Base-by-base conservation (phyloP, 2,113 vertebrate species). In the Oplegnathus fasciatus region DNA sequence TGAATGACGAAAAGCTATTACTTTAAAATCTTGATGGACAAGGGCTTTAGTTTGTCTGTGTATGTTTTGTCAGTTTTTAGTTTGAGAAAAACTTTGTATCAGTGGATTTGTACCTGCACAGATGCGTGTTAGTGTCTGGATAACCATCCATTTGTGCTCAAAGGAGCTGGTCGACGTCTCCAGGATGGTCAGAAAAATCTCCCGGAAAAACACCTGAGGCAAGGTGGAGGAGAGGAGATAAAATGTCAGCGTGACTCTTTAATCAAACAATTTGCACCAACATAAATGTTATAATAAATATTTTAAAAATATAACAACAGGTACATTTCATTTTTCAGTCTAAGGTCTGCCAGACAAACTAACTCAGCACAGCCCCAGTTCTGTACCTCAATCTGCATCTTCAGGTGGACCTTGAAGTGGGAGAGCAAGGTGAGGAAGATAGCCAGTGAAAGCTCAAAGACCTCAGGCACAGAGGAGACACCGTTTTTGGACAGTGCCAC, bases 71-170 rank as follows among this genome's bases (percentile, higher is more conserved):
- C n/a, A n/a, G n/a, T n/a, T n/a, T 18, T 14, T 18, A 55, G 6
- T n/a, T 32, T 26, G 32, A 30, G 4, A 20, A 7, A 50, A 17
- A 32, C 26, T 2, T 42, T 28, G 2, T 4, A 20, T 50, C 2
- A 32, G 72, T 50, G 11, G n/a, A 42, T 42, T 4, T 18, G 18
- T 95, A 99, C 98, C 98, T 97, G 98, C 98, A 94, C 98, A 99
- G 93, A 99, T 99, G 87, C 98, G 97, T 2, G 98, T 99, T 74
- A 99, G 96, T 8, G 98, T 99, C 95, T 99, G 98, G 89, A 99
- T 99, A 64, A 99, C 98, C 98, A 99, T 99, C 98, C 98, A 99
- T 86, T 99, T 98, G 94, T 99, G 98, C 86, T 99, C 98, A 82
- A 99, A 99, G 48, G 98, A 99, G 95, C 98, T 99, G 60, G 97